Conservation (phyloP, 2,797 vertebrate species). For the Pangasius mekongensis region DNA sequence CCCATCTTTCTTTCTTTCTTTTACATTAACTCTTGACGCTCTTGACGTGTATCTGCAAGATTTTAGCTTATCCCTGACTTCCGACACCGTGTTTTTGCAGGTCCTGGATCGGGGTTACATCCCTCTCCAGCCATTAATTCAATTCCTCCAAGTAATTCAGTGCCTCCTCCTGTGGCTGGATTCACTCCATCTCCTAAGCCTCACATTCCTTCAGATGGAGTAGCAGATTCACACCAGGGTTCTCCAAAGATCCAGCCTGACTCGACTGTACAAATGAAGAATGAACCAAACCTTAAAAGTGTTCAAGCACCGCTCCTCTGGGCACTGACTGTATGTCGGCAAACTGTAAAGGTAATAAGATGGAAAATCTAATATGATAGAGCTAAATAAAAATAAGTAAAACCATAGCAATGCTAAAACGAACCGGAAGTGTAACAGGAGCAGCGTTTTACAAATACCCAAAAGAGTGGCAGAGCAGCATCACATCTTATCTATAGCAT, state of each 20-base stretch:
- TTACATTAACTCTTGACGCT: too few relatives aligned
- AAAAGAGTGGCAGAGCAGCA: not conserved
- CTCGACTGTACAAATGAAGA: constrained; percentile 55
- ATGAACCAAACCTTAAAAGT: constrained; percentile 69
- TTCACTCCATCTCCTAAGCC: constrained; percentile 48
- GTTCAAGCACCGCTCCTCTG: constrained; percentile 75
- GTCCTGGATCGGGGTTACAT: constrained; percentile 53
- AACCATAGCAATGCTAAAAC: not conserved
- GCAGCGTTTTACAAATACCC: too few relatives aligned
- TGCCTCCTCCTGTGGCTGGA: constrained; percentile 63
- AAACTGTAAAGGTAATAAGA: constrained; percentile 72
- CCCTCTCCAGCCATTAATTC: constrained; percentile 33
- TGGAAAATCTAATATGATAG: not conserved
- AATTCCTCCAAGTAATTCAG: constrained; percentile 55
- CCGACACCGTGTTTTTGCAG: constrained; percentile 41
- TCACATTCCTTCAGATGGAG: constrained; percentile 32
- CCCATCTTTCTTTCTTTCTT: too few relatives aligned
- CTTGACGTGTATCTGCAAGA: not conserved
- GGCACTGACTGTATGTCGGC: constrained; percentile 78
- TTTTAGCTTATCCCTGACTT: not conserved
- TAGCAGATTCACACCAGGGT: constrained; percentile 31
- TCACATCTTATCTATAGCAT: not conserved
- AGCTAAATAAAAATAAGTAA: too few relatives aligned
- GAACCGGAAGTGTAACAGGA: too few relatives aligned
- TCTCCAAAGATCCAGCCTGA: constrained; percentile 41